Base-by-base conservation (phyloP, 2,888 invertebrate species). In the Drosophila nigritarsus region DNA sequence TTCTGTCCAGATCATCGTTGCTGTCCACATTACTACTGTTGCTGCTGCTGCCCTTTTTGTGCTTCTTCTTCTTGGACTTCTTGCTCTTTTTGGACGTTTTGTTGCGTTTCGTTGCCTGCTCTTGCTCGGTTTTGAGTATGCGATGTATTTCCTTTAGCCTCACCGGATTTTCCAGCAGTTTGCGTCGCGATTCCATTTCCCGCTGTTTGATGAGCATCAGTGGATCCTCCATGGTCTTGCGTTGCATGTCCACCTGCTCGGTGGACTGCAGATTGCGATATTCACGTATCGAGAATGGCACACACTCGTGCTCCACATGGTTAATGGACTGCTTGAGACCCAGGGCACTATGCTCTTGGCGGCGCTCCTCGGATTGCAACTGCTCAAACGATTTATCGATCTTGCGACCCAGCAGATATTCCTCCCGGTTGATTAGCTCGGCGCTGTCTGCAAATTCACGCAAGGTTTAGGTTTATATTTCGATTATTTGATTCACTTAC, bases 141-240 rank as follows among this genome's bases (percentile, higher is more conserved):
- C 97, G 95, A 83, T 98, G 96, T 1, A 99, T 94, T 89, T 96
- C 96, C 80, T 97, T 98, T 80, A 99, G 94, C 92, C 97, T 97
- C 0, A 99, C 95, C 1, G 99, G 99, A 94, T 99, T 99, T 86
- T 98, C 97, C 5, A 99, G 92, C 40, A 99, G 94, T 69, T 97
- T 96, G 69, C 96, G 95, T 48, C 97, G 94, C 0, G 97, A 96
- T 90, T 99, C 98, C 91, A 98, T 96, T 93, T 99, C 98, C 64
- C 97, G 95, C 90, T 98, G 97, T 87, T 96, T 97, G 9, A 99
- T 98, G 4, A 96, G 95, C 91, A 97, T 96, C 45, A 99, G 93
- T 0, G 99, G 99, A 94, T 99, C 99, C 93, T 99, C 99, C 91
- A 98, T 95, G 75, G 98, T 94, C 93, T 99, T 99, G 27, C 98